Conservation (phyloP, 2,797 vertebrate genomes). For the Lagocephalus sceleratus region DNA sequence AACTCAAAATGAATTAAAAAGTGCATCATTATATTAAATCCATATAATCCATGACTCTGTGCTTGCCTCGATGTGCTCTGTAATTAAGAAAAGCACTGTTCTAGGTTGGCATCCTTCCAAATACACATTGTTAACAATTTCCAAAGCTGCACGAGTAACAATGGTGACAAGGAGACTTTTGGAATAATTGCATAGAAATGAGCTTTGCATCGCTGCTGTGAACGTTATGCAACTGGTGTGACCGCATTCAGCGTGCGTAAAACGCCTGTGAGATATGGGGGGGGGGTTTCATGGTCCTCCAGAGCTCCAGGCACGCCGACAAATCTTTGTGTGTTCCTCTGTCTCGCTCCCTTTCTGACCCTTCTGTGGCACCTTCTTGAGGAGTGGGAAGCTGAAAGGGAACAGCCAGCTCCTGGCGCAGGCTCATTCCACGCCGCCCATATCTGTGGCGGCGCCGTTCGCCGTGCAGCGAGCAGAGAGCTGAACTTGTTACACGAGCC, state of each 20-base stretch:
- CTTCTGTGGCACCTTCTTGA: constrained; percentile 54
- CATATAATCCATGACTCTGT: no score
- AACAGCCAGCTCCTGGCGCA: constrained; percentile 46
- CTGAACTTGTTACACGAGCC: constrained; percentile 42
- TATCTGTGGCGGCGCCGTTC: constrained; percentile 47
- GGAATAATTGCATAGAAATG: constrained; percentile 42
- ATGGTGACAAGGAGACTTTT: constrained; percentile 30
- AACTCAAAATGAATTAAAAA: no score
- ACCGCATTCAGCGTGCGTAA: constrained; percentile 44
- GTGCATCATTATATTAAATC: no score
- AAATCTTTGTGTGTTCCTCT: constrained; percentile 52
- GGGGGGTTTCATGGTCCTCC: constrained; percentile 45
- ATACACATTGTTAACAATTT: constrained; percentile 7
- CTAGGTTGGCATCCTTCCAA: no score
- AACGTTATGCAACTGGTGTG: constrained; percentile 53
- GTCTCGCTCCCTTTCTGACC: constrained; percentile 58
- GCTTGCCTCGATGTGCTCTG: no score
- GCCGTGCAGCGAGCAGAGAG: constrained; percentile 27
- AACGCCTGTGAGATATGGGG: constrained; percentile 58
- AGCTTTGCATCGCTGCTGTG: constrained; percentile 28
- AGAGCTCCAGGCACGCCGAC: constrained; percentile 54
- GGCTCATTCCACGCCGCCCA: constrained; percentile 59
- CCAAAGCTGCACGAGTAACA: constrained; percentile 12
- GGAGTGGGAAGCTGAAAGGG: constrained; percentile 64
- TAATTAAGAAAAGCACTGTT: no score